phyloP scores from a whole-genome alignment of 2,113 vertebrate genomes.

The Canis aureus region DNA sequence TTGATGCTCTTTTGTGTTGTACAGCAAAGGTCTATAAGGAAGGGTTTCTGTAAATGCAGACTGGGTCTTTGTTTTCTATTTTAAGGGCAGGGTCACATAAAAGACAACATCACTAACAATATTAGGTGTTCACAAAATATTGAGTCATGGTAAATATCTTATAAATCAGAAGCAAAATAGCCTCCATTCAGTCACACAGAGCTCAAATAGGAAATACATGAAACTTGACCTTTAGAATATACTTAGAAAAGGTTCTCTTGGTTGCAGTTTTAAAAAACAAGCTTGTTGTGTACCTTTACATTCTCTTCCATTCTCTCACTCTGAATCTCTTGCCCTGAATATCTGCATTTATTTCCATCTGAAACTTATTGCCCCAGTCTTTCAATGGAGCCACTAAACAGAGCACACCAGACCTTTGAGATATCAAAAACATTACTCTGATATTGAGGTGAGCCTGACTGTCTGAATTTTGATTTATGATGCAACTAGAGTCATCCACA shows the following conservation, averaged over 20 bases:
- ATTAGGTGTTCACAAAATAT: slow-evolving; percentile 71
- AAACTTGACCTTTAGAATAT: slow-evolving; percentile 84
- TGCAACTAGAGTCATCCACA: not conserved
- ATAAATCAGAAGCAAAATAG: slow-evolving; percentile 79
- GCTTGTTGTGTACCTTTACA: slow-evolving; percentile 63
- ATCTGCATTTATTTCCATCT: slow-evolving; percentile 43
- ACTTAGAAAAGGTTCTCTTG: slow-evolving; percentile 73
- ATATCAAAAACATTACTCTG: not conserved
- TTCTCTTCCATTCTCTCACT: slow-evolving; percentile 66
- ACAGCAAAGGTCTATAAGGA: not conserved
- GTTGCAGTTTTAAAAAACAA: slow-evolving; percentile 38
- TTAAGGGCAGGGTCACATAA: slow-evolving; percentile 42
- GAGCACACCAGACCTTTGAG: not conserved
- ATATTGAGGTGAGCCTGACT: not conserved
- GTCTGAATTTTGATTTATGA: slow-evolving; percentile 46
- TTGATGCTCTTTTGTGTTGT: slow-evolving; percentile 17
- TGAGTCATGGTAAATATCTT: slow-evolving; percentile 78
- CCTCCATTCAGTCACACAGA: slow-evolving; percentile 78
- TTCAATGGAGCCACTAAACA: not conserved
- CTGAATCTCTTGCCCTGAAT: slow-evolving; percentile 59
- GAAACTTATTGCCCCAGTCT: slow-evolving; percentile 19
- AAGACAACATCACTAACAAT: slow-evolving; percentile 67
- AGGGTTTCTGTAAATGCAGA: slow-evolving; percentile 21
- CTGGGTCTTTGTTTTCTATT: slow-evolving; percentile 54
- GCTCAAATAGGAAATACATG: slow-evolving; percentile 80